Evolutionary conservation across 2,888 invertebrate species (phyloP).

Genomic region (Odontocerum albicorne): DNA sequence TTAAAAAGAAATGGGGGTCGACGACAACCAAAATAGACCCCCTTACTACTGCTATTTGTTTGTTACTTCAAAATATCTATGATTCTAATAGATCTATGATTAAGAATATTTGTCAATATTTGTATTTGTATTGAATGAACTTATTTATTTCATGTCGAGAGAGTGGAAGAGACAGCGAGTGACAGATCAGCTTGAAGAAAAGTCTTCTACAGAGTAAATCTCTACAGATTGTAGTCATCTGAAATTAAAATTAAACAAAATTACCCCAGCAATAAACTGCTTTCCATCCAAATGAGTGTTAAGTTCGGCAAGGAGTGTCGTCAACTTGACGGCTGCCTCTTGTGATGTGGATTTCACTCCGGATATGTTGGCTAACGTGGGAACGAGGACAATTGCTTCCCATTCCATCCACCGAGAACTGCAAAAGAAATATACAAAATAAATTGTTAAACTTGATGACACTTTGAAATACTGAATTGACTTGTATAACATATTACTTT

Average conservation of each 20-base stretch:
- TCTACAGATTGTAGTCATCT: too few species aligned
- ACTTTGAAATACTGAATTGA: background rate
- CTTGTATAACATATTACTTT: slow-evolving; percentile 13
- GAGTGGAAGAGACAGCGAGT: too few species aligned
- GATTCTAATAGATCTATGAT: too few species aligned
- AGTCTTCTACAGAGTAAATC: too few species aligned
- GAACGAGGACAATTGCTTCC: slow-evolving; percentile 63
- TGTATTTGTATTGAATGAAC: too few species aligned
- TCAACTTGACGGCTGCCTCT: slow-evolving; percentile 42
- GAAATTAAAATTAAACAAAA: too few species aligned
- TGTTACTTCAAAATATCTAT: too few species aligned
- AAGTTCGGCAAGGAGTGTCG: slow-evolving; percentile 58
- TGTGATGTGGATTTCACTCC: slow-evolving; percentile 51
- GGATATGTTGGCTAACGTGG: slow-evolving; percentile 56
- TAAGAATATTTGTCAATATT: too few species aligned
- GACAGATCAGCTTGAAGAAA: too few species aligned
- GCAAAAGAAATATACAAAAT: slow-evolving; percentile 34
- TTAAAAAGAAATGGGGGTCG: background rate
- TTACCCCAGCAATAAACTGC: slow-evolving; percentile 63
- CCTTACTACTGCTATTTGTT: too few species aligned
- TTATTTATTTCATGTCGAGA: too few species aligned
- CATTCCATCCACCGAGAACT: slow-evolving; percentile 68
- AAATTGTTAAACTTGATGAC: background rate
- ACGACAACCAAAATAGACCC: background rate
- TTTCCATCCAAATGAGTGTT: slow-evolving; percentile 56